Evolutionary conservation across 2,113 vertebrate species (phyloP), one percentile per base, ranked within the genome.

Genomic region (Tricholaema leucomelas): DNA sequence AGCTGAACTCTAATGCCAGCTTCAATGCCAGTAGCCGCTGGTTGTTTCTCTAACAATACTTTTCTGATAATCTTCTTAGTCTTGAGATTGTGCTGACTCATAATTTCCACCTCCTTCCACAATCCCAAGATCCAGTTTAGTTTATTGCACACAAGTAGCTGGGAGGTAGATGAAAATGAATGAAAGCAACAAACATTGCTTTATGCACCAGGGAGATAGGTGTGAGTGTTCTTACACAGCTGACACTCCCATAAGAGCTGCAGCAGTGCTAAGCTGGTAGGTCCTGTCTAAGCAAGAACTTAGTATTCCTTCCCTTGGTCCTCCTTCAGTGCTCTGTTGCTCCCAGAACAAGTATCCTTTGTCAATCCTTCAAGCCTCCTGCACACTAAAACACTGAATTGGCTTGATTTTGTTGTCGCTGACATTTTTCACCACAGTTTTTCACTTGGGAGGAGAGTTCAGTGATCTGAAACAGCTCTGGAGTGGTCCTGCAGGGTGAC

Each of bases 331-430:
- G 2, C 50, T 72, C 38, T 86, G 48, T n/a, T 81, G 30, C 61
- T 90, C 33, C 73, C 27, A 46, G 30, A 61, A 72, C n/a, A 61
- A 63, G 23, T 14, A 78, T 81, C 44, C 30, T 84, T 48, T 88
- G n/a, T 59, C 58, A 90, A 75, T 72, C 18, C 24, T 83, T 90
- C 88, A 88, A 94, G 70, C 27, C 10, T 91, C 40, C 24, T 27
- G n/a, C 38, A 72, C 54, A 50, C 14, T 54, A 44, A 69, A 69
- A 33, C 38, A 42, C 6, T 23, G 50, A 79, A 84, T 30, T 69
- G 36, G 12, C 36, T 81, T 78, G 18, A 28, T 64, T 88, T 83
- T 69, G 15, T 78, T 88, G 27, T 38, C 17, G 27, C 36, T 91
- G 70, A 75, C 13, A 61, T 70, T 73, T 72, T 79, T 60, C 33